Base-by-base conservation (phyloP, 2,888 invertebrate genomes). In the Drosophila kokeensis region DNA sequence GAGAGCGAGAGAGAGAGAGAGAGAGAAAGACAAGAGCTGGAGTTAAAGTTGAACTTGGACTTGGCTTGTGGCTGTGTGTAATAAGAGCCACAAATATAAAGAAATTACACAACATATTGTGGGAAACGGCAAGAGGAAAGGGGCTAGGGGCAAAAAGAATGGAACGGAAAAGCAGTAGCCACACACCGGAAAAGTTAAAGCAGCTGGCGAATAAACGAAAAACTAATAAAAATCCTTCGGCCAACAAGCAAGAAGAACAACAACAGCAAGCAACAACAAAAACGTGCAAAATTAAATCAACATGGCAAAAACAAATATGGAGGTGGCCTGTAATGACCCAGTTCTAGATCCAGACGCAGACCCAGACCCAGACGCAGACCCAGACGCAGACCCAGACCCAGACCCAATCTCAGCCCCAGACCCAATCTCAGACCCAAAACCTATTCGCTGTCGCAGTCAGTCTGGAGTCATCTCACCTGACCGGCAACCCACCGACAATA, bases 41-140 rank as follows among this genome's bases (percentile, higher is more conserved):
- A 21, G 45, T 29, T 50, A 66, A 69, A 65, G 52, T 67, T 68
- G 30, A 49, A 53, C 59, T 66, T 61, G 63, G 83, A 50, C 57
- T 62, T 59, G 67, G 58, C 42, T 53, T 36, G 21, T 49, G 59
- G 40, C 58, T 62, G 48, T 61, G 64, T 66, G 72, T 72, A 76
- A 87, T 86, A 87, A 87, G 90, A 80, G 87, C 87, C 89, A 91
- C 90, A 91, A 89, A 89, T 90, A 90, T 87, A 87, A 91, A 90
- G 87, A 89, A 90, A 90, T 81, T 89, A 84, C 85, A 89, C 73
- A 76, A 73, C 61, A 45, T 24, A 45, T 58, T 42, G 53, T 13
- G 38, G 49, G 54, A 53, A 59, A 49, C 7, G 45, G 6, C 8
- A 18, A 5, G 50, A 2, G 52, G 52, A 32, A 29, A 18, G 73